phyloP scores from a whole-genome alignment of 2,113 vertebrate species.

The Galemys pyrenaicus region DNA sequence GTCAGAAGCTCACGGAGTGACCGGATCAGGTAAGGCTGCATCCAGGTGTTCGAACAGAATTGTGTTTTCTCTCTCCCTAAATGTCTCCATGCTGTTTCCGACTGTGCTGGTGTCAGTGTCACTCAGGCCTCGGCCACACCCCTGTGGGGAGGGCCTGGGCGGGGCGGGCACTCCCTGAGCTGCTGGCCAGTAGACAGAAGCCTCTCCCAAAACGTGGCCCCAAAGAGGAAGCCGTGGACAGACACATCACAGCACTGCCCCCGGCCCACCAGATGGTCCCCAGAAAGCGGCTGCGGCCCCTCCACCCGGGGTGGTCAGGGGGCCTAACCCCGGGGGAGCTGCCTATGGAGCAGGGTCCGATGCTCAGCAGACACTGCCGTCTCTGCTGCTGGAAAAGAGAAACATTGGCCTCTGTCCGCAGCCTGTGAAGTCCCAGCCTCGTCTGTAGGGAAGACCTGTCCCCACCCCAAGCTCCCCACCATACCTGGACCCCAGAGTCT shows the following conservation, averaged over 20 bases:
- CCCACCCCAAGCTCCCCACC: neutral
- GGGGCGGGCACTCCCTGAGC: neutral
- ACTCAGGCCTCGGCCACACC: no score
- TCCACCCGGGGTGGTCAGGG: neutral
- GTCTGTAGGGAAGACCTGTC: neutral
- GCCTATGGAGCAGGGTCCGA: neutral
- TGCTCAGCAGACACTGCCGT: no score
- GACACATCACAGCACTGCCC: rapidly evolving
- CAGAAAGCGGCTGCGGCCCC: neutral
- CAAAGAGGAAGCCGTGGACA: neutral
- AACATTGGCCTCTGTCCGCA: no score
- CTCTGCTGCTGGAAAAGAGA: no score
- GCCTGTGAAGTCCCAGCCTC: neutral
- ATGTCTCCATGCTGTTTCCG: neutral
- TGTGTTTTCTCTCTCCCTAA: neutral
- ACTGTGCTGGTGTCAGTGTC: neutral
- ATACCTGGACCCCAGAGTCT: neutral
- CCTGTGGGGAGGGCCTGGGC: neutral
- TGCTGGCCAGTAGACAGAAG: neutral
- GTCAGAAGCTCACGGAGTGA: neutral
- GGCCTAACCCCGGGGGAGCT: neutral
- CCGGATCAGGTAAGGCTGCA: neutral
- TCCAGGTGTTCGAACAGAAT: neutral
- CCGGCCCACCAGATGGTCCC: neutral
- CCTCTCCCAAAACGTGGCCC: neutral